Evolutionary conservation across 1,140 invertebrate genomes (phyloP).

Genomic region (Bradynema listronoti): DNA sequence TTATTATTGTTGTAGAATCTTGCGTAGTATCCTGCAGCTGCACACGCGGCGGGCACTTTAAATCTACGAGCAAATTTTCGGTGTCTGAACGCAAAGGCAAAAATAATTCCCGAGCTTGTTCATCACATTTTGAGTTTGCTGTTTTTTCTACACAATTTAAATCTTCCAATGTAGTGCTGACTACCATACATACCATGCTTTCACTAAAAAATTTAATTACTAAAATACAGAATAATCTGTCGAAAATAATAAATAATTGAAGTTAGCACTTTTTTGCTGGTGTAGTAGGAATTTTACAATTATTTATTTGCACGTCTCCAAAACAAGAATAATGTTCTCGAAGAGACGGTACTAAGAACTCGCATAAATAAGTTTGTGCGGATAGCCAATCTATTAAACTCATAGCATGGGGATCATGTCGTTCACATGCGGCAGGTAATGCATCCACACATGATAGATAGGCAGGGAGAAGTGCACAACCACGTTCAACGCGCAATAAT

Average conservation of each 20-base stretch:
- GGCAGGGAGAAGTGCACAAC: slow-evolving; percentile 34
- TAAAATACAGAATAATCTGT: too few relatives aligned
- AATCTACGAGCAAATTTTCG: slow-evolving; percentile 39
- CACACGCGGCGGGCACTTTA: slow-evolving; percentile 27
- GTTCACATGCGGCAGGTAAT: slow-evolving; percentile 24
- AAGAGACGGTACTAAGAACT: slow-evolving; percentile 49
- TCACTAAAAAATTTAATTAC: too few relatives aligned
- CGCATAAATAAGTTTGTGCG: slow-evolving; percentile 49
- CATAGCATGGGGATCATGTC: slow-evolving; percentile 21
- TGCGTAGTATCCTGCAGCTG: neutral
- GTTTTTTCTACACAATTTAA: slow-evolving; percentile 34
- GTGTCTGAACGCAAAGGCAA: slow-evolving; percentile 41
- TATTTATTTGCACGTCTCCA: too few relatives aligned
- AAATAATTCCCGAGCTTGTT: slow-evolving; percentile 44
- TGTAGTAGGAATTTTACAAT: too few relatives aligned
- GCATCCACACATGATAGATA: slow-evolving; percentile 43
- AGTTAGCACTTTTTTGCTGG: too few relatives aligned
- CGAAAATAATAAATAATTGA: too few relatives aligned
- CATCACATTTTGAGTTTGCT: slow-evolving; percentile 30
- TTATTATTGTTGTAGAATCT: slow-evolving; percentile 23
- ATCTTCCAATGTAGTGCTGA: slow-evolving; percentile 28
- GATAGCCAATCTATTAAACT: slow-evolving; percentile 21
- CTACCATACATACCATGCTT: slow-evolving; percentile 37
- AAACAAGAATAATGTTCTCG: slow-evolving; percentile 45
- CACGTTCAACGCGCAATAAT: slow-evolving; percentile 25